Base-by-base conservation (phyloP, 1,140 invertebrate genomes). In the Neotoxoptera formosana region DNA sequence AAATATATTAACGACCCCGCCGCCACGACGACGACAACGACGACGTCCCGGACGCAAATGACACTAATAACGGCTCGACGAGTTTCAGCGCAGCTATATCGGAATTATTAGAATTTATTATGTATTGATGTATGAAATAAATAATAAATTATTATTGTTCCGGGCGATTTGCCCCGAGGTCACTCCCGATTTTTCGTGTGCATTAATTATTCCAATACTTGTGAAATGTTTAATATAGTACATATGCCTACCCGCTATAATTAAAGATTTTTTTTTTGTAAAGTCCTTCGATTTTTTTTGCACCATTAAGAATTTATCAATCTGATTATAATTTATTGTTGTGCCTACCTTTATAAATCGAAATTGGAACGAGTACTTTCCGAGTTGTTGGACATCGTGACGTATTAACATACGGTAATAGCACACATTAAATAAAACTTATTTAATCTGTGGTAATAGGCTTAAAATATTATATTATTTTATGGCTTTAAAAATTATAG, bases 1-100 rank as follows among this genome's bases (percentile, higher is more conserved):
- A 86, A 86, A 86, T 86, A 86, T 86, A 86, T 47, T 86, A 86
- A 86, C 84, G 41, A 86, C 84, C 83, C 4, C 45, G 45, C 36
- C 41, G 11, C 41, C 3, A 41, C 83, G 83, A n/a, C n/a, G n/a
- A n/a, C n/a, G n/a, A n/a, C 60, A 30, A 17, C 3, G 30, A 67
- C 60, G 56, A 56, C 56, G 60, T 67, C 60, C 30, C 30, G 60
- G 83, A 84, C 83, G 23, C 83, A 84, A 45, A 86, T 86, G 84
- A 86, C 84, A n/a, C 45, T 47, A 41, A 86, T 86, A 45, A 47
- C 45, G 84, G 4, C 23, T 6, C 21, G 1, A 45, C 41, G 36
- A 41, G 21, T 23, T 34, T 23, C n/a, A 23, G 34, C 36, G 36
- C 81, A 41, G 20, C 34, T 4, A 1, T 34, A 83, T 83, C 7